A percentile compares a stretch with the other conserved stretches of the same genome.
phyloP scores from a whole-genome alignment of 2,113 vertebrate species.

The Diphyllodes magnificus region DNA sequence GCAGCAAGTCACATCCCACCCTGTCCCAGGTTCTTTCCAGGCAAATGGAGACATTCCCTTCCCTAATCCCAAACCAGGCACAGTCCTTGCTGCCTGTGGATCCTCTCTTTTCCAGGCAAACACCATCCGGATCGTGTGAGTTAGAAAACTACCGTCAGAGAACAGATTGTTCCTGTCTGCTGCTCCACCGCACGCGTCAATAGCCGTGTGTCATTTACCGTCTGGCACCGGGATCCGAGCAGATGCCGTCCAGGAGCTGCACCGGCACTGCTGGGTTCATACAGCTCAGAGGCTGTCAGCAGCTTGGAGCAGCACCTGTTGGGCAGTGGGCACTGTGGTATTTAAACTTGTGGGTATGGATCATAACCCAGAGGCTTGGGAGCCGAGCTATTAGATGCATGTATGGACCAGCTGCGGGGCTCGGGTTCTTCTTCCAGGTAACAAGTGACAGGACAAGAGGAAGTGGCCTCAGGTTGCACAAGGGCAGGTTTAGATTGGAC shows the following conservation, averaged over 20 bases:
- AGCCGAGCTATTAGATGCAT: not conserved
- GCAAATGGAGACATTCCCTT: not conserved
- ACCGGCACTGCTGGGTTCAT: not conserved
- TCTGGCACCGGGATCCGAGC: not conserved
- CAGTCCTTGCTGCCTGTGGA: not conserved
- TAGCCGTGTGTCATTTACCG: not conserved
- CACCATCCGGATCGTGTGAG: not conserved
- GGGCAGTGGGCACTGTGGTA: not conserved
- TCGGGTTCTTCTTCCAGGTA: not conserved
- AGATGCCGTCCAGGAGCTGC: not conserved
- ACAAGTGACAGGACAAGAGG: not conserved
- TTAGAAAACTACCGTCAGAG: not conserved
- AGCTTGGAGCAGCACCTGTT: not conserved
- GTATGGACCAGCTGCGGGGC: not conserved
- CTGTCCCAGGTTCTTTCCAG: not conserved
- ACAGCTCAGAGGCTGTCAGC: fast-evolving
- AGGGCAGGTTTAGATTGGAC: not conserved
- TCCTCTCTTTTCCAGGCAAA: not conserved
- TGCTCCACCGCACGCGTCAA: not conserved
- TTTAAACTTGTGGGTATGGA: not conserved
- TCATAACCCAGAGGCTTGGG: not conserved
- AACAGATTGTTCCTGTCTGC: not conserved
- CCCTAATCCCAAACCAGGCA: not conserved
- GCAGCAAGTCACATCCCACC: too few relatives aligned
- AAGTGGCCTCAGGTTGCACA: not conserved